Evolutionary conservation across 2,113 vertebrate genomes (phyloP).

Genomic region (Tychaedon coryphoeus): DNA sequence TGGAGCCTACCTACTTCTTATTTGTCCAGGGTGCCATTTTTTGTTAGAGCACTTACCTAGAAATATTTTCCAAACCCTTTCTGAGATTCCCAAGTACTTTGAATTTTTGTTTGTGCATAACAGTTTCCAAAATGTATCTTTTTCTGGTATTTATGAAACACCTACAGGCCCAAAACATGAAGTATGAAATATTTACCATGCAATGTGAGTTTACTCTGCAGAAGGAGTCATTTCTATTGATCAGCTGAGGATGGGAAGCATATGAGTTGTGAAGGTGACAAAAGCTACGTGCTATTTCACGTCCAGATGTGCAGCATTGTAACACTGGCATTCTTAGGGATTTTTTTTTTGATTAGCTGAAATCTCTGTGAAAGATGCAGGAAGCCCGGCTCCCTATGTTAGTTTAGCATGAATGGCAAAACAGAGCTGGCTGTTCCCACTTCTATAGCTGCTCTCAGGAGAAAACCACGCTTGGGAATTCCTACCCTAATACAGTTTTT

Average conservation of each 20-base stretch:
- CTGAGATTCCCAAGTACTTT: neutral
- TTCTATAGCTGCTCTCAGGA: neutral
- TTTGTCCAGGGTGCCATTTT: neutral
- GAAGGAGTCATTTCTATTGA: neutral
- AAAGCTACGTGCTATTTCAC: accelerated
- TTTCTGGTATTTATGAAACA: neutral
- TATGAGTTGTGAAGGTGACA: neutral
- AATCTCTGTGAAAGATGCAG: neutral
- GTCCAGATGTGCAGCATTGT: neutral
- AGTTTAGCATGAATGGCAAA: neutral
- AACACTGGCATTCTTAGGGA: too few species aligned
- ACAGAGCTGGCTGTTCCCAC: neutral
- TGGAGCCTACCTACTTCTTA: neutral
- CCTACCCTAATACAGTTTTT: neutral
- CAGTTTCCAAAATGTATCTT: neutral
- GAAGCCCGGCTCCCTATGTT: neutral
- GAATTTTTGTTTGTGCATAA: neutral
- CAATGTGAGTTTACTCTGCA: neutral
- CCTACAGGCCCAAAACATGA: neutral
- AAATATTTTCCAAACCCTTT: neutral
- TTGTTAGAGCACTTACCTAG: neutral
- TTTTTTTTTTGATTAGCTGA: neutral
- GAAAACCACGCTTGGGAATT: neutral
- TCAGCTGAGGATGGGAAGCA: neutral
- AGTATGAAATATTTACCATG: neutral